These are phyloP conservation scores for Dipodomys ordii DNA, from an alignment of 2,113 vertebrate species.

Conservation along the genomic window DNA sequence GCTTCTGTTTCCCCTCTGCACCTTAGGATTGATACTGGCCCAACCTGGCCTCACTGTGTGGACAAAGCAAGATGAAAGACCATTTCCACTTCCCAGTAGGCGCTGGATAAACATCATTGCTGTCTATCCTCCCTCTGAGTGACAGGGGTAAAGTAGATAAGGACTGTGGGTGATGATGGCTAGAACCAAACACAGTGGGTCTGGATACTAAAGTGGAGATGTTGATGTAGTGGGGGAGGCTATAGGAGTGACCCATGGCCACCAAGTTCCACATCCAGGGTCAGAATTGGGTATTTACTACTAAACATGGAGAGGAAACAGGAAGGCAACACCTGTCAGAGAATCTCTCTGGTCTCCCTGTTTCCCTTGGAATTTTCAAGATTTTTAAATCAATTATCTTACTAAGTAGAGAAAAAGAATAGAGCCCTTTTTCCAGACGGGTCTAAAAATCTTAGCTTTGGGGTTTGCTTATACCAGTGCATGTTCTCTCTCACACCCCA, in stretches of 20 bases:
- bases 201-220: not conserved
- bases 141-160: not conserved
- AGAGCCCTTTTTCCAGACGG: not conserved
- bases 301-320: not conserved
- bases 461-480: not conserved
- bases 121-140: not conserved
- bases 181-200: not conserved
- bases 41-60: not conserved
- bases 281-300: not conserved
- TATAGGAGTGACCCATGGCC: rapidly evolving
- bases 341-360: not conserved
- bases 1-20: not conserved
- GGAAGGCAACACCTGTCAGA: not conserved
- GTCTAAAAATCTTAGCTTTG: not conserved
- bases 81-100: not conserved
- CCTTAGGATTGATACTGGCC: too few species aligned
- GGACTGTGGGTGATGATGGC: too few species aligned
- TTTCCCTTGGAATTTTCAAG: not conserved
- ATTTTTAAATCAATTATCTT: not conserved
- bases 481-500: conserved; percentile 17
- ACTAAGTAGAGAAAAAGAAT: not conserved
- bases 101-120: not conserved
- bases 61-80: not conserved
- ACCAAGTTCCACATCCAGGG: too few species aligned
- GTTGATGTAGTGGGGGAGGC: not conserved